These are phyloP conservation scores for Eupithecia vulgata DNA, from an alignment of 2,888 invertebrate genomes.

Conservation along the genomic window DNA sequence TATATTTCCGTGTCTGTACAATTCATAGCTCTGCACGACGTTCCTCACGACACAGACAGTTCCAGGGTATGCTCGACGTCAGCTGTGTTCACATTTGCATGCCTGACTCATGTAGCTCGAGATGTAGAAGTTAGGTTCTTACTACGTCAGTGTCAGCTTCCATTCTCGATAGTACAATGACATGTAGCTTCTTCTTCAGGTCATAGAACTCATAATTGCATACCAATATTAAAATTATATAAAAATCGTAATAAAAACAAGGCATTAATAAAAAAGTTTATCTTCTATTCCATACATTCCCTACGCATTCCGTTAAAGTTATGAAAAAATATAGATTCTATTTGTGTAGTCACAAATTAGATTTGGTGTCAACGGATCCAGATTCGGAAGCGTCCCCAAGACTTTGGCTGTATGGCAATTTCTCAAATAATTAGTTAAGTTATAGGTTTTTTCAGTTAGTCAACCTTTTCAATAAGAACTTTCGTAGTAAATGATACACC, in stretches of 20 bases:
- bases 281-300: too few species aligned
- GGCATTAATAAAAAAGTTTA: too few species aligned
- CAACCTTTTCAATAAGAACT: not conserved
- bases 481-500: not conserved
- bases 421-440: not conserved
- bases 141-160: not conserved
- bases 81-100: conserved; percentile 25
- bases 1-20: conserved; percentile 10
- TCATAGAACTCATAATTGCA: not conserved
- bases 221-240: not conserved
- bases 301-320: not conserved
- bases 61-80: conserved; percentile 31
- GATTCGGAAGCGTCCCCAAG: too few species aligned
- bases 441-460: not conserved
- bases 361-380: too few species aligned
- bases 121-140: not conserved
- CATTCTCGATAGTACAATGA: not conserved
- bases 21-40: conserved; percentile 19
- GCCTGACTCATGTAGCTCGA: conserved; percentile 24
- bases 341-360: too few species aligned
- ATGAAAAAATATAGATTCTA: not conserved
- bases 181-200: too few species aligned
- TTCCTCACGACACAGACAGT: conserved; percentile 33
- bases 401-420: not conserved
- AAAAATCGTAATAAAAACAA: too few species aligned